Conservation (phyloP, 2,888 invertebrate genomes). For the Thelaira solivaga region DNA sequence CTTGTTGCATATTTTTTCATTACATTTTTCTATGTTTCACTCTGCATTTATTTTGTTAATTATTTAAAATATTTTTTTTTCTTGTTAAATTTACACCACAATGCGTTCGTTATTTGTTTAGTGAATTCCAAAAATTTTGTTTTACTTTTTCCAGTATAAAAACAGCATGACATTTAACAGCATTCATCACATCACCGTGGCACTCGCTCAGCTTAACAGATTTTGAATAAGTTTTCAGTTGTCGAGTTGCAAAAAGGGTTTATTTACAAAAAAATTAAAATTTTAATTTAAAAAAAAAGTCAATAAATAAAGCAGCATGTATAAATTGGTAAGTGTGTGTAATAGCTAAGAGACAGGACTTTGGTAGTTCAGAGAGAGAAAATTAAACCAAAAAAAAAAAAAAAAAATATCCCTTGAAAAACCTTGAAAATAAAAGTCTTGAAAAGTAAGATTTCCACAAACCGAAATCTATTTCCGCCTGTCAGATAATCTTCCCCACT, state of each 20-base stretch:
- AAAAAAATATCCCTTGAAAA: too few relatives aligned
- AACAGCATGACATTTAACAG: slow-evolving; percentile 54
- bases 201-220: slow-evolving; percentile 46
- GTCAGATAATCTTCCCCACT: too few relatives aligned
- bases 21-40: slow-evolving; percentile 2
- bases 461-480: too few relatives aligned
- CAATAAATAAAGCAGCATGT: slow-evolving; percentile 60
- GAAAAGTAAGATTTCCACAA: too few relatives aligned
- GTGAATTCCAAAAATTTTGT: slow-evolving; percentile 15
- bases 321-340: slow-evolving; percentile 67
- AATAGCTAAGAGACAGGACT: too few relatives aligned
- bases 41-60: slow-evolving; percentile 4
- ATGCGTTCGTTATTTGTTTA: slow-evolving; percentile 10
- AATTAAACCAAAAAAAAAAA: too few relatives aligned
- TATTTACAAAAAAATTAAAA: not conserved
- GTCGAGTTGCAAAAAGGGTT: not conserved
- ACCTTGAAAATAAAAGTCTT: too few relatives aligned
- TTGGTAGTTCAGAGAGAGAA: too few relatives aligned
- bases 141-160: slow-evolving; percentile 62
- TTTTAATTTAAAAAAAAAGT: not conserved
- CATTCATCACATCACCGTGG: slow-evolving; percentile 63
- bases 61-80: slow-evolving; percentile 36
- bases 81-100: not conserved
- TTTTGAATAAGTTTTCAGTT: not conserved
- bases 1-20: too few relatives aligned